phyloP scores from a whole-genome alignment of 2,888 invertebrate species.

The Synergus laeviventris region DNA sequence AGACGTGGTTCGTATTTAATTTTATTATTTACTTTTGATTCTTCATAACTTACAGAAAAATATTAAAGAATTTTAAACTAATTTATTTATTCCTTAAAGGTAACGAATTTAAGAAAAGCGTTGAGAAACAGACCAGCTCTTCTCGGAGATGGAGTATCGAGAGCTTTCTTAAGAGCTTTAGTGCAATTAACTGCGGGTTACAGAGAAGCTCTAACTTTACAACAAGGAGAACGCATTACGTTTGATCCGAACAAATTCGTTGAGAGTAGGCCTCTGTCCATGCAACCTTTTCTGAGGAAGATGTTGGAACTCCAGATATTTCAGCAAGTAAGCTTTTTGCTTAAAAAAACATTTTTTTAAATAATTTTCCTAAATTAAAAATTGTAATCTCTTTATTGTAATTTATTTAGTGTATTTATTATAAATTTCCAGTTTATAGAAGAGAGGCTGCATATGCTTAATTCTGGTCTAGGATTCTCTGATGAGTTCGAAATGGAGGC shows the following conservation, averaged over 20 bases:
- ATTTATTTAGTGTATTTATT: background rate
- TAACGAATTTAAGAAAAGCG: constrained; percentile 85
- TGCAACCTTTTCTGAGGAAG: constrained; percentile 93
- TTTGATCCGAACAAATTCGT: constrained; percentile 93
- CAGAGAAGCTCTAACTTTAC: constrained; percentile 90
- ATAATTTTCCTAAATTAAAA: no score
- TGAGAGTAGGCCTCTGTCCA: constrained; percentile 87
- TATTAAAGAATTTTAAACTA: background rate
- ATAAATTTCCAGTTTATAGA: constrained; percentile 90
- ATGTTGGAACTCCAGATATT: constrained; percentile 96
- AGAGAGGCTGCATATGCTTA: constrained; percentile 93
- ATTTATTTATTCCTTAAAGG: constrained; percentile 75
- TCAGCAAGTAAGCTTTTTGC: constrained; percentile 82
- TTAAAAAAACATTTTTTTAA: constrained; percentile 2
- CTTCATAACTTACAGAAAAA: background rate
- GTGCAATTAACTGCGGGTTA: constrained; percentile 97
- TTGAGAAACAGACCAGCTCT: constrained; percentile 86
- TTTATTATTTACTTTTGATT: background rate
- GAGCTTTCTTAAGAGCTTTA: constrained; percentile 93
- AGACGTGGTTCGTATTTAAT: constrained; percentile 84
- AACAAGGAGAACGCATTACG: constrained; percentile 84
- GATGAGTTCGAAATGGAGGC: constrained; percentile 97
- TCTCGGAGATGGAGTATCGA: constrained; percentile 93
- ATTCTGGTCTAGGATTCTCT: constrained; percentile 93
- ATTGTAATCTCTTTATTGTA: no score